Evolutionary conservation across 1,140 invertebrate species (phyloP).

Genomic region (Drosophila rhopaloa): DNA sequence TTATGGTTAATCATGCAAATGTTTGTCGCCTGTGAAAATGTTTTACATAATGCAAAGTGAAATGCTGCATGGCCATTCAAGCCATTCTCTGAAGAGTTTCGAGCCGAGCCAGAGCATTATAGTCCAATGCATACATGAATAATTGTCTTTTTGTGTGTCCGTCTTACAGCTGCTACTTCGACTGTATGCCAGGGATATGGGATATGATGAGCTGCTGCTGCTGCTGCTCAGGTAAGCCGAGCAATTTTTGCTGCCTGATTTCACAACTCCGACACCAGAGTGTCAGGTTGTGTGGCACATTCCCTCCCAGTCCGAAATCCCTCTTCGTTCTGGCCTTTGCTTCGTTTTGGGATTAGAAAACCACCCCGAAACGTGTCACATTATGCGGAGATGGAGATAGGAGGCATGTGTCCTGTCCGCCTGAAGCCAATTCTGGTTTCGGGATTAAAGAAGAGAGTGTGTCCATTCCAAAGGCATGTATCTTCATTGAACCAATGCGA

Average conservation of each 20-base stretch:
- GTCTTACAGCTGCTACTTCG: constrained; percentile 35
- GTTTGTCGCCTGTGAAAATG: constrained; percentile 80
- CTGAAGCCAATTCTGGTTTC: constrained; percentile 29
- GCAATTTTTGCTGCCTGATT: constrained; percentile 81
- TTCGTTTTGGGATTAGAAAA: constrained; percentile 76
- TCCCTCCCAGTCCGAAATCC: constrained; percentile 1
- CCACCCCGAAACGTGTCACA: constrained; percentile 77
- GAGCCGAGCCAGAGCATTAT: constrained; percentile 27
- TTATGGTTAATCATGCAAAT: constrained; percentile 83
- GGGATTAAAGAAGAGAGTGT: constrained; percentile 36
- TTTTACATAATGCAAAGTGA: constrained; percentile 82
- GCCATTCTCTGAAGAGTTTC: constrained; percentile 52
- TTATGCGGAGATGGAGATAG: constrained; percentile 57
- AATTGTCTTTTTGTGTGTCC: constrained; percentile 69
- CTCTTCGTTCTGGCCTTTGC: constrained; percentile 38
- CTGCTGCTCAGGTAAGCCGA: constrained; percentile 62
- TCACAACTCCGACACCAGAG: constrained; percentile 59
- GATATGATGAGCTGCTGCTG: constrained; percentile 31
- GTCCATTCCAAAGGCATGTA: constrained; percentile 21
- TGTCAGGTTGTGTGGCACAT: constrained; percentile 50
- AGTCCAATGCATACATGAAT: constrained; percentile 75
- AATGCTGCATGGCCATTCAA: constrained; percentile 45
- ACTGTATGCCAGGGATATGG: constrained; percentile 21
- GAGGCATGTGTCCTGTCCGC: constrained; percentile 32
- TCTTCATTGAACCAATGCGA: constrained; percentile 52